Conservation (phyloP, 2,113 vertebrate species). For the Clarias macrocephalus region DNA sequence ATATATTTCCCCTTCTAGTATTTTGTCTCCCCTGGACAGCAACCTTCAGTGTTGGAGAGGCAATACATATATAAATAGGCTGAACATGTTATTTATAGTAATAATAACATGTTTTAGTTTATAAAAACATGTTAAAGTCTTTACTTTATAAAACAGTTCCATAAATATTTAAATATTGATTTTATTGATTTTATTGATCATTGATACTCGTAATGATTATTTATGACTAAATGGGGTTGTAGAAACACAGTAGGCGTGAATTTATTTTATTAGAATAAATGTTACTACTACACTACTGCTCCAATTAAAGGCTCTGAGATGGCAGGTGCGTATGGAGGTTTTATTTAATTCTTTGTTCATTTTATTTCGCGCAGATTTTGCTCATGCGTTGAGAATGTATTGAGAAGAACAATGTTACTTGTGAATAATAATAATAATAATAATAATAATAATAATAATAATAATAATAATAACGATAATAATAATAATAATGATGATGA, state of each 20-base stretch:
- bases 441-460: neutral
- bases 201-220: too few relatives aligned
- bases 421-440: neutral
- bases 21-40: neutral
- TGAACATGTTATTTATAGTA: too few relatives aligned
- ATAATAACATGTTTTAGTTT: too few relatives aligned
- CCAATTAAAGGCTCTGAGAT: neutral
- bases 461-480: constrained; percentile 3
- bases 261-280: too few relatives aligned
- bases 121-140: too few relatives aligned
- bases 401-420: neutral
- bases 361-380: neutral
- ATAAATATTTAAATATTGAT: too few relatives aligned
- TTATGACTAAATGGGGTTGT: too few relatives aligned
- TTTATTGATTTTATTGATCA: too few relatives aligned
- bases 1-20: neutral
- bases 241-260: too few relatives aligned
- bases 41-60: neutral
- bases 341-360: neutral
- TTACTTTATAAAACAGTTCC: too few relatives aligned
- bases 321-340: neutral
- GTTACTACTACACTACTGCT: too few relatives aligned
- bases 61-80: neutral
- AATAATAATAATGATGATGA: constrained; percentile 15
- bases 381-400: neutral